phyloP scores from a whole-genome alignment of 2,797 vertebrate genomes.

The Potorous gilbertii region DNA sequence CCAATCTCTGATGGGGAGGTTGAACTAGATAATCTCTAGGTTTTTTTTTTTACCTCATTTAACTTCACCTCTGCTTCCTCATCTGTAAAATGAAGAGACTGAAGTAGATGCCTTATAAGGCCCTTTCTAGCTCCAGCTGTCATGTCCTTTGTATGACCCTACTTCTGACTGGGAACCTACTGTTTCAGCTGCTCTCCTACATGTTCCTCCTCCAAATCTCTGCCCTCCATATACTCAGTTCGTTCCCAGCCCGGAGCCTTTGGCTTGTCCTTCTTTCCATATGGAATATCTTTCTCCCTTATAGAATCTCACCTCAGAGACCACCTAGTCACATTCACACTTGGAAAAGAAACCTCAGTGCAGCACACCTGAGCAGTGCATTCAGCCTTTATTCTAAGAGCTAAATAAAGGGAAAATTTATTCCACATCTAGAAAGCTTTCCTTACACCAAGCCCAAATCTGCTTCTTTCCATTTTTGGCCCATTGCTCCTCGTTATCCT shows the following conservation, averaged over 20 bases:
- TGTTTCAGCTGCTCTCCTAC: not conserved
- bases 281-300: not conserved
- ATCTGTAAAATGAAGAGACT: not conserved
- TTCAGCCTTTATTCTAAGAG: not conserved
- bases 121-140: not conserved
- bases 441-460: too few species aligned
- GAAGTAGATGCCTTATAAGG: not conserved
- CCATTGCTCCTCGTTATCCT: not conserved
- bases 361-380: not conserved
- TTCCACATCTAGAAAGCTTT: not conserved
- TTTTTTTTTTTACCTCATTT: not conserved
- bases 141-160: not conserved
- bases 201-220: not conserved
- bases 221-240: not conserved
- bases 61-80: not conserved
- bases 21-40: not conserved
- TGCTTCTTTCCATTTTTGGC: not conserved
- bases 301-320: not conserved
- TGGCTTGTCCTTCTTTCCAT: not conserved
- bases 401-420: too few species aligned
- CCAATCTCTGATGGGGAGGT: not conserved
- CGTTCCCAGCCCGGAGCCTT: not conserved
- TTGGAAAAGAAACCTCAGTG: not conserved
- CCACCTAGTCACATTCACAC: not conserved
- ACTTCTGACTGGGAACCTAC: not conserved